Conservation (phyloP, 2,113 vertebrate species). For the Gymnarchus niloticus region DNA sequence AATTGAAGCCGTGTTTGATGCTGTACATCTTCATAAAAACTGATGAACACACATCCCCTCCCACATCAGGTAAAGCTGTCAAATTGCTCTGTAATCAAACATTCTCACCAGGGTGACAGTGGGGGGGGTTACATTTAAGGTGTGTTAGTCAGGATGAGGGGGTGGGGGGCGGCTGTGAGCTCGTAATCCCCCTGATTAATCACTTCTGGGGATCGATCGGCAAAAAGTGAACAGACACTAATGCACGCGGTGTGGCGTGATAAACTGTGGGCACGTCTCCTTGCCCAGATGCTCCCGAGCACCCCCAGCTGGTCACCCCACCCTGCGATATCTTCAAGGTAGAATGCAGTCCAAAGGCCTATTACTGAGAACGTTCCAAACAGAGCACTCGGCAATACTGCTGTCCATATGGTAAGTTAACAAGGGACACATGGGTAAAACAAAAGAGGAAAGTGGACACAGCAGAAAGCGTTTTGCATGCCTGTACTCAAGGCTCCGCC, state of each 20-base stretch:
- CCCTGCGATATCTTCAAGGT: background rate
- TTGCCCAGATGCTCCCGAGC: background rate
- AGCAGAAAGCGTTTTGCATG: background rate
- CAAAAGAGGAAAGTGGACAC: constrained; percentile 15
- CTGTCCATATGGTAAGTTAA: background rate
- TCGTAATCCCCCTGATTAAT: constrained; percentile 26
- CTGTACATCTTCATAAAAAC: background rate
- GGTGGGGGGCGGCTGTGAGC: background rate
- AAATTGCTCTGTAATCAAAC: background rate
- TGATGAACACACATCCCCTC: background rate
- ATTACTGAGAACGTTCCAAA: background rate
- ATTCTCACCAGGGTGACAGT: background rate
- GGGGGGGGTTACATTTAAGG: background rate
- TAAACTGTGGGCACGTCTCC: background rate
- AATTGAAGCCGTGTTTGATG: background rate
- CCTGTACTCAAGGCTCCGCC: background rate
- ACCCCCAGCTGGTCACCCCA: background rate
- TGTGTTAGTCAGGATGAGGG: background rate
- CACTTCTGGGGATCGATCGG: constrained; percentile 20
- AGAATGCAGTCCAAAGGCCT: background rate
- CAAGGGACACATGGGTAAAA: too few species aligned
- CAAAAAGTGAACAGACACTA: background rate
- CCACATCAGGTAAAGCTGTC: background rate
- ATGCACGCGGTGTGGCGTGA: background rate
- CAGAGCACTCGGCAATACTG: background rate